Conservation (phyloP, 1,140 invertebrate genomes). For the Calliphora vicina region DNA sequence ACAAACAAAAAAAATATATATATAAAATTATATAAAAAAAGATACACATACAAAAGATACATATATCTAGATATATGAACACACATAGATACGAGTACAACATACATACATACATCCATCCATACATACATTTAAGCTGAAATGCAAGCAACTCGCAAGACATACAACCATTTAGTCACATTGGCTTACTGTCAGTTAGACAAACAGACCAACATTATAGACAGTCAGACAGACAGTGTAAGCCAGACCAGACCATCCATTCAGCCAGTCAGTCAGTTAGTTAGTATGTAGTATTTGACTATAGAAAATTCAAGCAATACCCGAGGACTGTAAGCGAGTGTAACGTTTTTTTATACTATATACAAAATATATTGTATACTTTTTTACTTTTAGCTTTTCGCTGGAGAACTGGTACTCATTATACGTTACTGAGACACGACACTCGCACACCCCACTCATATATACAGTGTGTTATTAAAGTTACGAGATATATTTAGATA, state of each 20-base stretch:
- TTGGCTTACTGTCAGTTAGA: background rate
- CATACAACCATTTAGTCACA: background rate
- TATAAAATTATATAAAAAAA: background rate
- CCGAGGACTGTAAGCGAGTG: background rate
- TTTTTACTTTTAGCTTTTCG: background rate
- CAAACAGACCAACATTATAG: no score
- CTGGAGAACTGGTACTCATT: conserved; percentile 8
- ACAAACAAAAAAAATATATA: background rate
- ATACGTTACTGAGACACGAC: background rate
- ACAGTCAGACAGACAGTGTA: no score
- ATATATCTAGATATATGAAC: background rate
- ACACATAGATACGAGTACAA: background rate
- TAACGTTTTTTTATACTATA: background rate
- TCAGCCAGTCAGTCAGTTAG: background rate
- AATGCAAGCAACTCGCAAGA: background rate
- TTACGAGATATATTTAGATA: background rate
- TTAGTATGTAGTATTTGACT: background rate
- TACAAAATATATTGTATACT: background rate
- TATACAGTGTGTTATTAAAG: background rate
- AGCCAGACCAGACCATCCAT: no score
- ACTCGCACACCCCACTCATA: background rate
- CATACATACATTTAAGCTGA: background rate
- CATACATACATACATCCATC: background rate
- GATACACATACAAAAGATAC: no score
- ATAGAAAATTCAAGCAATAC: background rate